Conservation (phyloP, 2,888 invertebrate species). For the Perithous albicinctus region DNA sequence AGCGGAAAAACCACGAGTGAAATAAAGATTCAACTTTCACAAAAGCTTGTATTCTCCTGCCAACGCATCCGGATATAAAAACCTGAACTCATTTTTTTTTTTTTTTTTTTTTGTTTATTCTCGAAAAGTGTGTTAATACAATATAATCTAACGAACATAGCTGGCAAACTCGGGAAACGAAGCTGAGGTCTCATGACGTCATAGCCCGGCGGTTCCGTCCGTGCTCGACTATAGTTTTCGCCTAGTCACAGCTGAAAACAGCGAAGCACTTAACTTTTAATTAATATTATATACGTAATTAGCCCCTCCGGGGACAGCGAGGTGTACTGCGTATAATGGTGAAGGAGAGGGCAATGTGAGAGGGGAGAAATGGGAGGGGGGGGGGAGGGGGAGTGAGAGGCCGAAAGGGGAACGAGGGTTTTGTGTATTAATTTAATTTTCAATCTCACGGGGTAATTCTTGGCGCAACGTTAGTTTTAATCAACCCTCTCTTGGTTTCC, state of each 20-base stretch:
- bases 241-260: conserved; percentile 76
- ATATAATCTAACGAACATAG: conserved; percentile 38
- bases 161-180: conserved; percentile 25
- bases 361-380: no score
- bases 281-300: conserved; percentile 85
- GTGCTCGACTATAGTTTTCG: conserved; percentile 55
- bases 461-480: conserved; percentile 82
- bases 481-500: conserved; percentile 70
- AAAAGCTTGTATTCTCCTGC: neutral
- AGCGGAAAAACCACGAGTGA: neutral
- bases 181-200: conserved; percentile 26
- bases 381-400: conserved; percentile 13
- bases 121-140: conserved; percentile 14
- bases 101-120: neutral
- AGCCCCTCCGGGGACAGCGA: conserved; percentile 75
- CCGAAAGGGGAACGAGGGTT: conserved; percentile 74
- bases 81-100: neutral
- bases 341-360: no score
- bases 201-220: neutral
- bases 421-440: conserved; percentile 85
- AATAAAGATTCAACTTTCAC: neutral
- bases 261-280: conserved; percentile 83
- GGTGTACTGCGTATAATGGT: conserved; percentile 21
- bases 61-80: neutral
- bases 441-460: conserved; percentile 85